Evolutionary conservation across 1,140 invertebrate genomes (phyloP), one percentile per base, ranked within the genome.

Genomic region (Polypedilum pembai): DNA sequence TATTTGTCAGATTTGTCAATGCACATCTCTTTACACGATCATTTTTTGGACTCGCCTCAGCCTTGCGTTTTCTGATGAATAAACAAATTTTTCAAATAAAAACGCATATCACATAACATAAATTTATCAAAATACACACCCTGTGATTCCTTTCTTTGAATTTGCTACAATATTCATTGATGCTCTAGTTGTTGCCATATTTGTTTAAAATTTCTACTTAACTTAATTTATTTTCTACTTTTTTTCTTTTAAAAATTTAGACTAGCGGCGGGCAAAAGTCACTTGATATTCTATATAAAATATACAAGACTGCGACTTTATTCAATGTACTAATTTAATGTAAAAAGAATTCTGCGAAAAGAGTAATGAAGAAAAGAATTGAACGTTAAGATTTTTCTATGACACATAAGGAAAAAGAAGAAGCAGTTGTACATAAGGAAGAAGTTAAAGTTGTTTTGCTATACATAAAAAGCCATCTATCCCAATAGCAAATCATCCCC

Each of bases 1-100:
- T 88, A 83, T 91, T 91, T 7, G 89, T 90, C 24, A 91, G 84
- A 78, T 91, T 90, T 75, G 87, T 87, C 77, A 91, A 84, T 0
- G 87, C 87, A 56, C 85, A 86, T 76, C 88, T 81, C 76, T 89
- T 90, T 41, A 81, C 78, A 2, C 65, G 65, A 12, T 82, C 81
- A 75, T 82, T 82, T n/a, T 81, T 81, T 7, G 81, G 81, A 74
- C 81, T 82, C 20, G 79, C 76, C 15, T 82, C 81, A 45, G 81
- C 81, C 76, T 82, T 82, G 63, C 81, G 80, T 74, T 82, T 82
- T 7, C 77, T 73, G 33, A 81, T 20, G 15, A 69, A 8, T 20
- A 33, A 33, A 3, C 24, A 33, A 33, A 33, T 18, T 66, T 66
- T 18, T 66, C 18, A 17, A n/a, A 4, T 77, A 5, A 78, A 41